These are phyloP conservation scores for Diglossa cyanea DNA, from an alignment of 2,797 vertebrate genomes.

Conservation along the genomic window DNA sequence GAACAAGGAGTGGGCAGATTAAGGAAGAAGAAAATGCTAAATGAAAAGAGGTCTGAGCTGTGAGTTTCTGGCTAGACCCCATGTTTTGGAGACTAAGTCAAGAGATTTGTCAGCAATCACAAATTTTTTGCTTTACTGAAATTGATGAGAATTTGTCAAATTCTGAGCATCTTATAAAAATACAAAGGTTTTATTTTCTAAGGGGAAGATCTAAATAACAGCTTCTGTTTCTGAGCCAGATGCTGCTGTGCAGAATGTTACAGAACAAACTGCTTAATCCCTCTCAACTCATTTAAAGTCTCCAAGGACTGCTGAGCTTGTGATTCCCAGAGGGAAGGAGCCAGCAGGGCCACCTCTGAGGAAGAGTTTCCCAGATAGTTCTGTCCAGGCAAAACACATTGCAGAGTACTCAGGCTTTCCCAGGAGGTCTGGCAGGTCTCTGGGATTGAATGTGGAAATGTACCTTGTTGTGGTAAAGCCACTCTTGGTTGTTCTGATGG, in stretches of 20 bases:
- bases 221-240: neutral
- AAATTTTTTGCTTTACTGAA: neutral
- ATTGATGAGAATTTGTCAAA: neutral
- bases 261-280: neutral
- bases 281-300: neutral
- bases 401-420: neutral
- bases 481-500: neutral
- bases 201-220: neutral
- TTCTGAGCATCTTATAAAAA: neutral
- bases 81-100: neutral
- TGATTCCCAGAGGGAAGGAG: neutral
- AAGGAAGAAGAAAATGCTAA: neutral
- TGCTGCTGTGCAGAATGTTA: neutral
- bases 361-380: neutral
- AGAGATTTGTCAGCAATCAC: neutral
- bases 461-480: neutral
- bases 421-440: neutral
- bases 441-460: neutral
- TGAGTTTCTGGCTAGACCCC: neutral
- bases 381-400: neutral
- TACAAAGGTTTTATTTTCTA: neutral
- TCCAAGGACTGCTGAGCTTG: neutral
- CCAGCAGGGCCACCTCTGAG: neutral
- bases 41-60: neutral
- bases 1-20: neutral